phyloP scores from a whole-genome alignment of 2,113 vertebrate species.

The Acrocephalus arundinaceus region DNA sequence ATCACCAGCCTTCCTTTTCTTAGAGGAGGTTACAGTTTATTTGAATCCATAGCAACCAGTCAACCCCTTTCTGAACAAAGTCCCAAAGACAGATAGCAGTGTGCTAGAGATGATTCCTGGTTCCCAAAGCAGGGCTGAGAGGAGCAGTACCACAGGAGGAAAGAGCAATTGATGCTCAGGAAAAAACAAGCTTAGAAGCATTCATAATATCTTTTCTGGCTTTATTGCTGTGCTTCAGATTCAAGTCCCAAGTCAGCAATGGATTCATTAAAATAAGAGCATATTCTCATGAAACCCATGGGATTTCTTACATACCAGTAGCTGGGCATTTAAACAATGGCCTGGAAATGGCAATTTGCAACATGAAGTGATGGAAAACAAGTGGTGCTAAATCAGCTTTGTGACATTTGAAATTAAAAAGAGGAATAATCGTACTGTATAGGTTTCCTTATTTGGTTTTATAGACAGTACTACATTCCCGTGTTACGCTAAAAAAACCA shows the following conservation, averaged over 20 bases:
- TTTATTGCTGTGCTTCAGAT: not conserved
- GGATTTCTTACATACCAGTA: not conserved
- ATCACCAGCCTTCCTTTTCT: not conserved
- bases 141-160: not conserved
- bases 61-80: not conserved
- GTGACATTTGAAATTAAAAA: not conserved
- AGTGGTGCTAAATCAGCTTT: not conserved
- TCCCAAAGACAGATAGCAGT: not conserved
- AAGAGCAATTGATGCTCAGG: not conserved
- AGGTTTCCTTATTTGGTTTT: not conserved
- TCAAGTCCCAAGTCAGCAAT: not conserved
- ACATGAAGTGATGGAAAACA: not conserved
- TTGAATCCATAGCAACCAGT: not conserved
- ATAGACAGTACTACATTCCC: not conserved
- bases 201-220: not conserved
- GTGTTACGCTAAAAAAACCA: not conserved
- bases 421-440: rapidly evolving
- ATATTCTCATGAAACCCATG: not conserved
- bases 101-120: not conserved
- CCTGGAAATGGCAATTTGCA: not conserved
- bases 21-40: not conserved
- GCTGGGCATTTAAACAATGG: not conserved
- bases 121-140: not conserved
- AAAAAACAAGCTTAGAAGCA: not conserved
- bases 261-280: not conserved